phyloP scores from a whole-genome alignment of 2,113 vertebrate species.

The Marmota flaviventris region DNA sequence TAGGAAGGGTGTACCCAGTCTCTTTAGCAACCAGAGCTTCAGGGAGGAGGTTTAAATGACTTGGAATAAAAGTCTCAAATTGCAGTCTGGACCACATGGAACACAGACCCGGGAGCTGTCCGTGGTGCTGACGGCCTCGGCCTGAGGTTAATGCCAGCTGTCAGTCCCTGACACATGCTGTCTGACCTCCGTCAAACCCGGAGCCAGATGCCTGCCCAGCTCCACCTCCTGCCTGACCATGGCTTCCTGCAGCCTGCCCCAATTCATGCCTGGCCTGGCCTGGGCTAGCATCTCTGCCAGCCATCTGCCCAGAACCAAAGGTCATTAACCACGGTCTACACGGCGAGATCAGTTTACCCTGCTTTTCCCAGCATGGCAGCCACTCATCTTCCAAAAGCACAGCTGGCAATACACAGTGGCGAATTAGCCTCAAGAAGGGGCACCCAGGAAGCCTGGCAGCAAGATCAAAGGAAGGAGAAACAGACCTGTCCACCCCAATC shows the following conservation, averaged over 20 bases:
- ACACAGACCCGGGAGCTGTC: background rate
- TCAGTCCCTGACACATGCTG: background rate
- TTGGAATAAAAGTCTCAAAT: background rate
- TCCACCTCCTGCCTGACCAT: background rate
- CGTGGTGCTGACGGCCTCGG: background rate
- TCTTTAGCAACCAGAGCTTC: background rate
- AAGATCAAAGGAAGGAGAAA: slow-evolving; percentile 14
- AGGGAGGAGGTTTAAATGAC: background rate
- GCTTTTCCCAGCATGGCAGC: background rate
- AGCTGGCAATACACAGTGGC: background rate
- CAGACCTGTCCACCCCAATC: background rate
- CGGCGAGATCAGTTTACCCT: background rate
- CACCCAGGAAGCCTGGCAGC: background rate
- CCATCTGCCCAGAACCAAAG: background rate
- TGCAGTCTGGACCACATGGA: background rate
- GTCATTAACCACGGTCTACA: background rate
- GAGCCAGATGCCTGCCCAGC: background rate
- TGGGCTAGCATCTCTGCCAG: background rate
- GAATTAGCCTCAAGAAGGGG: background rate
- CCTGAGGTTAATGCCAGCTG: background rate
- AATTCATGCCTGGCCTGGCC: background rate
- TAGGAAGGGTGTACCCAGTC: background rate
- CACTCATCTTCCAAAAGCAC: background rate
- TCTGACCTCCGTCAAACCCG: background rate
- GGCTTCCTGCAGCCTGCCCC: background rate